Conservation (phyloP, 1,140 invertebrate genomes). For the Gonioctena quinquepunctata region DNA sequence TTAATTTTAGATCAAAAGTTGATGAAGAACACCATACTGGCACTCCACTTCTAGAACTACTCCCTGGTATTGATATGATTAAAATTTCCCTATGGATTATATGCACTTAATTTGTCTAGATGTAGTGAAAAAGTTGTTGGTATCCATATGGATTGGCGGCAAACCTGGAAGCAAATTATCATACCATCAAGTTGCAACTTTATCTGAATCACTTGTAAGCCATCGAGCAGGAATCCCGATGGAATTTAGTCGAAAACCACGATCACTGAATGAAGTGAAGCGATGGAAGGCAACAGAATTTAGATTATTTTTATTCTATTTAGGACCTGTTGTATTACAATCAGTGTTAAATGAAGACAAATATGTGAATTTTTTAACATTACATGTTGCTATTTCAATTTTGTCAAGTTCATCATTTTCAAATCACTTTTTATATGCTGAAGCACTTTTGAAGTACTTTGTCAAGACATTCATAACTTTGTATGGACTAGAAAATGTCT, state of each 20-base stretch:
- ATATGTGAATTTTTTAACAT: neutral
- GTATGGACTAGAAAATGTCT: constrained; percentile 20
- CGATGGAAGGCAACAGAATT: neutral
- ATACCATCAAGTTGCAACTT: neutral
- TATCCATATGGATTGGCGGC: neutral
- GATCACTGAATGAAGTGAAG: neutral
- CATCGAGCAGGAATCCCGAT: neutral
- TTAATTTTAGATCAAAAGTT: neutral
- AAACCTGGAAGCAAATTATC: neutral
- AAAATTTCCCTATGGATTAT: neutral
- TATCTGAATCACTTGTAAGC: neutral
- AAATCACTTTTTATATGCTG: neutral
- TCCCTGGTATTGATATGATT: neutral
- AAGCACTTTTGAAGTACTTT: constrained; percentile 16
- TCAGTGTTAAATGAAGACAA: neutral
- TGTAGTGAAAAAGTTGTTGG: neutral
- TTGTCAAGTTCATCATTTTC: neutral
- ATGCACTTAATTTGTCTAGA: neutral
- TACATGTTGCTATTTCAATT: neutral
- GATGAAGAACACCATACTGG: neutral
- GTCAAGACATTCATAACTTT: constrained; percentile 9
- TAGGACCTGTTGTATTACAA: neutral
- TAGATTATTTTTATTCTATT: neutral
- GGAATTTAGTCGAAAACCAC: constrained; percentile 4
- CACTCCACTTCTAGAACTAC: neutral